Conservation (phyloP, 2,113 vertebrate genomes). For the Sinocyclocheilus maitianheensis region DNA sequence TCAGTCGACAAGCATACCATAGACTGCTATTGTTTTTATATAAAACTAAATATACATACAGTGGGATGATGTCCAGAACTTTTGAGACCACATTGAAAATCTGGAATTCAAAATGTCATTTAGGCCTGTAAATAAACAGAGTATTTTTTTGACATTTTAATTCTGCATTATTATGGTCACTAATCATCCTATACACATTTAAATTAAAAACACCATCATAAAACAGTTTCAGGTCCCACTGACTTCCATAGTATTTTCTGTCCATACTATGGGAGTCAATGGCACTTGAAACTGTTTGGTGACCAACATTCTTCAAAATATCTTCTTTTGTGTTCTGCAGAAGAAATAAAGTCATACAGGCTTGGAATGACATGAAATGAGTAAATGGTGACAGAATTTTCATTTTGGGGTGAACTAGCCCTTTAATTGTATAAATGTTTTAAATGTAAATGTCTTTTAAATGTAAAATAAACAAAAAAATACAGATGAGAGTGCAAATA, state of each 20-base stretch:
- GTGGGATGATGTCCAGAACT: neutral
- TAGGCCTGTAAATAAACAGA: neutral
- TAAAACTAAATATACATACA: neutral
- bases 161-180: neutral
- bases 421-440: neutral
- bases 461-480: neutral
- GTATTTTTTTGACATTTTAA: neutral
- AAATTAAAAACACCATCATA: no score
- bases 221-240: neutral
- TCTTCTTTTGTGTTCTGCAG: neutral
- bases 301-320: neutral
- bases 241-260: neutral
- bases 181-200: neutral
- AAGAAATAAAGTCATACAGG: neutral
- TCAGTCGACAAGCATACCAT: neutral
- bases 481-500: neutral
- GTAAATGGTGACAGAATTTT: no score
- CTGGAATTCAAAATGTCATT: neutral
- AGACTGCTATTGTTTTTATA: neutral
- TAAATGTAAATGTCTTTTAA: neutral
- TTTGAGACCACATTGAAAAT: neutral
- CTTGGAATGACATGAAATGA: no score
- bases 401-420: neutral
- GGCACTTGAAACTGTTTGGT: no score
- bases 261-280: neutral